Evolutionary conservation across 2,797 vertebrate species (phyloP), one percentile per base, ranked within the genome.

Genomic region (Pangasius djambal): DNA sequence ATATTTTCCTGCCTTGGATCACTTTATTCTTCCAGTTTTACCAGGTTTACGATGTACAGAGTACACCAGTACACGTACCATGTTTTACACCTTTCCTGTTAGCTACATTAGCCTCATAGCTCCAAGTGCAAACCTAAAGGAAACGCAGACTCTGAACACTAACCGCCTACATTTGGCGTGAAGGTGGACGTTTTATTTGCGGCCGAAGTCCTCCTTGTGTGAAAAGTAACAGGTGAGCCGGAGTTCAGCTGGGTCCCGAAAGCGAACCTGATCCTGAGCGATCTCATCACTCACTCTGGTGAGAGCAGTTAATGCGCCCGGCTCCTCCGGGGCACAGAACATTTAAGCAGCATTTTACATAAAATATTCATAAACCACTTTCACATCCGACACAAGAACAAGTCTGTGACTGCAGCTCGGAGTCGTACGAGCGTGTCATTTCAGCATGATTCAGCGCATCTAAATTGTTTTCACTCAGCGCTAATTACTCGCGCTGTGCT

Each of bases 311-410:
- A 78, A 78, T 55, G 9, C 6, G 72, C 5, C 3, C 13, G 6
- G 18, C 48, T 59, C 31, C n/a, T 34, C 37, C 12, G 2, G 34
- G 22, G 6, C 31, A 28, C 72, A 5, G 28, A 63, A 15, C 31
- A 25, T 87, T 50, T 31, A 50, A 86, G 10, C 85, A 34, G 57
- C 44, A 4, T 31, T 63, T 50, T 15, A 40, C 50, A 86, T 74
- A 6, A 74, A 86, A 57, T 72, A 67, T 85, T 85, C 70, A 82
- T 78, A 20, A 28, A 55, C 69, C 87, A 67, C 18, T 77, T 85
- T 55, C 70, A 37, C 20, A 37, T 77, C 44, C 67, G 37, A 67
- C 34, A 77, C 69, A 13, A 16, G 87, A 63, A 59, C 12, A 16
- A 8, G 81, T 1, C 86, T 1, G 31, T 4, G 20, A 59, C 15